Evolutionary conservation across 2,888 invertebrate genomes (phyloP).

Genomic region (Drosophila pseudotalamancana): DNA sequence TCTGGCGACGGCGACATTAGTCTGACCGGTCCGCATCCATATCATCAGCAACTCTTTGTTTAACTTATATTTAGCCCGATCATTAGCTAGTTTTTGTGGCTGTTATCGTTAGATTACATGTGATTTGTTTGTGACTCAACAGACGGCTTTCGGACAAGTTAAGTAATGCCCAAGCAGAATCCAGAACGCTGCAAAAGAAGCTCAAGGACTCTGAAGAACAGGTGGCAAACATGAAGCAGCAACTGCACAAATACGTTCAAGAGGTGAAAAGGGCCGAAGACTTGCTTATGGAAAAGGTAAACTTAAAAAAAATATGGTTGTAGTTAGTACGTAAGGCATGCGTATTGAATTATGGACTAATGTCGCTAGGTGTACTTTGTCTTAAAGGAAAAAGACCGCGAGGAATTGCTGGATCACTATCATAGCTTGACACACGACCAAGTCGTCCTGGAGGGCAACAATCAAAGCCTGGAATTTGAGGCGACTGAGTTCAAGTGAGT

Average conservation of each 20-base stretch:
- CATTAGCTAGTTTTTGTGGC: conserved; percentile 39
- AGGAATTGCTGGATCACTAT: conserved; percentile 92
- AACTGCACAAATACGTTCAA: conserved; percentile 92
- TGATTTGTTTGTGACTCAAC: conserved; percentile 24
- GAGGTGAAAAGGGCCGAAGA: conserved; percentile 93
- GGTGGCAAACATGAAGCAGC: conserved; percentile 90
- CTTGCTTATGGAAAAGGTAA: conserved; percentile 88
- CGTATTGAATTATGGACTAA: conserved; percentile 24
- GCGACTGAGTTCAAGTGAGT: conserved; percentile 88
- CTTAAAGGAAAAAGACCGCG: conserved; percentile 90
- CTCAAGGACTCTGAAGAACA: conserved; percentile 89
- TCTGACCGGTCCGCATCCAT: conserved; percentile 2
- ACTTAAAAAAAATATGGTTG: not conserved
- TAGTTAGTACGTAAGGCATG: conserved; percentile 25
- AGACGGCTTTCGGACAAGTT: conserved; percentile 91
- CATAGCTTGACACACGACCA: conserved; percentile 91
- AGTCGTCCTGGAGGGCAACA: conserved; percentile 90
- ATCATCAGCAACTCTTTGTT: conserved; percentile 12
- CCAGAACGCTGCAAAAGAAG: conserved; percentile 87
- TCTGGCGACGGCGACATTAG: conserved; percentile 29
- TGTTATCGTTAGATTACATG: not conserved
- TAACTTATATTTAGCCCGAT: conserved; percentile 10
- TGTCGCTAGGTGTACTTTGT: conserved; percentile 47
- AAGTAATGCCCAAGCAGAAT: conserved; percentile 87
- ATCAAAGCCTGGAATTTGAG: conserved; percentile 91